Percentiles rank a stretch among this genome's conserved stretches.
Conservation (phyloP, 2,797 vertebrate species). For the Carapus acus region DNA sequence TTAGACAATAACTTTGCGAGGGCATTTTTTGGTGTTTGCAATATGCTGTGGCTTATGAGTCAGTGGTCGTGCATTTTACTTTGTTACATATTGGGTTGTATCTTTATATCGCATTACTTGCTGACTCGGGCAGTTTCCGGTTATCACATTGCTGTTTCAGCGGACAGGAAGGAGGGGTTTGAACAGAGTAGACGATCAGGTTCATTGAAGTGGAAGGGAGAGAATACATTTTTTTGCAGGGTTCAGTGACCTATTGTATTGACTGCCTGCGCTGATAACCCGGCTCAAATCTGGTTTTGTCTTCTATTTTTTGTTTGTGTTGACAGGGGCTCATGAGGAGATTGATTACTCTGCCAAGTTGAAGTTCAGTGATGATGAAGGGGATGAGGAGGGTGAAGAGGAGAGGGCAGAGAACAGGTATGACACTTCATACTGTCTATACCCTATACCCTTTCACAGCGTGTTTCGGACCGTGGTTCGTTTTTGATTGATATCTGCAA, state of each 20-base stretch:
- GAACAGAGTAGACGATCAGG: not conserved
- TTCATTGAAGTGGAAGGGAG: slow-evolving; percentile 16
- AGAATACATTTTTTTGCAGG: slow-evolving; percentile 7
- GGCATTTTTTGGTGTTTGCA: too few species aligned
- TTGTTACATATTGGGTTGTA: slow-evolving; percentile 3
- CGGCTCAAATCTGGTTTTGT: slow-evolving; percentile 3
- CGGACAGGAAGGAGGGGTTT: not conserved
- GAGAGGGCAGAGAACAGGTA: slow-evolving; percentile 67
- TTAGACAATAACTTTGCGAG: too few species aligned
- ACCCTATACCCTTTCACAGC: too few species aligned
- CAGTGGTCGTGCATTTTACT: slow-evolving; percentile 3
- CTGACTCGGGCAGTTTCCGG: slow-evolving; percentile 26
- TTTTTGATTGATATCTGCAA: too few species aligned
- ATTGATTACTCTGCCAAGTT: slow-evolving; percentile 94
- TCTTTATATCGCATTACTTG: slow-evolving; percentile 26
- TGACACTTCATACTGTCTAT: slow-evolving; percentile 52
- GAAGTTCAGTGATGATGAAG: slow-evolving; percentile 95
- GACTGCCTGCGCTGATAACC: not conserved
- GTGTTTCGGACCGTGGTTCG: too few species aligned
- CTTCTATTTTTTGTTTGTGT: slow-evolving; percentile 9
- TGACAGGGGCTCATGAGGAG: slow-evolving; percentile 88
- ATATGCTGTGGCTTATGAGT: too few species aligned
- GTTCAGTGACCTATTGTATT: slow-evolving; percentile 5
- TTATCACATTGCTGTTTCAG: slow-evolving; percentile 1
- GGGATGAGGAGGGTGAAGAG: slow-evolving; percentile 84